phyloP scores from a whole-genome alignment of 23 tunicate species.

The Diplosoma virens region DNA sequence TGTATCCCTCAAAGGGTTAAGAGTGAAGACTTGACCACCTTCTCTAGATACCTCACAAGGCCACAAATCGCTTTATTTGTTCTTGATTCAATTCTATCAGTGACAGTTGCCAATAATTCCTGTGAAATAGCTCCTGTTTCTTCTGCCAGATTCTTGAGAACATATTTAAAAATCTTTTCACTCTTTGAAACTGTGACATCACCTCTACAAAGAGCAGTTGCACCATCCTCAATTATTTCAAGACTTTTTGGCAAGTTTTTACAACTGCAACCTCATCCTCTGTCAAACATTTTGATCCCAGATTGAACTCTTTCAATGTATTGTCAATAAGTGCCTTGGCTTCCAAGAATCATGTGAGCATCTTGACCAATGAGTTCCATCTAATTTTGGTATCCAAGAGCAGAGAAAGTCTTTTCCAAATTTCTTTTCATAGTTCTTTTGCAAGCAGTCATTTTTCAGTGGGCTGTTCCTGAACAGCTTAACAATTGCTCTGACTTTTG shows the following conservation, averaged over 20 bases:
- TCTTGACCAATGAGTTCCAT: constrained; percentile 28
- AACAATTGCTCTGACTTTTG: constrained; percentile 19
- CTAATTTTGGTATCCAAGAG: constrained; percentile 15
- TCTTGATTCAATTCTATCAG: neutral
- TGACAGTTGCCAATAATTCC: constrained; percentile 16
- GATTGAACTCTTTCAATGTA: constrained; percentile 14
- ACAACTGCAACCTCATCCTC: constrained; percentile 18
- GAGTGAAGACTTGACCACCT: too few species aligned
- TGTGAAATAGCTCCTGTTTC: constrained; percentile 1
- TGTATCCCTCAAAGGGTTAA: too few species aligned
- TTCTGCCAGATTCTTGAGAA: neutral
- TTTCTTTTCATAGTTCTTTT: constrained; percentile 11
- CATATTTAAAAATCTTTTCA: neutral
- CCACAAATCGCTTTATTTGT: too few species aligned
- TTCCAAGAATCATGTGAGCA: constrained; percentile 33
- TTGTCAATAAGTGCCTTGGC: constrained; percentile 16
- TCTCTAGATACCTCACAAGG: too few species aligned
- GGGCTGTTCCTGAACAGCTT: constrained; percentile 3
- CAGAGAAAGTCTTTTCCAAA: constrained; percentile 12
- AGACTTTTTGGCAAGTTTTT: neutral
- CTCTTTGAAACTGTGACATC: neutral
- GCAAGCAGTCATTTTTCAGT: constrained; percentile 17
- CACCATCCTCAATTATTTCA: too few species aligned
- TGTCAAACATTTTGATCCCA: constrained; percentile 15
- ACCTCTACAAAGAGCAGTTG: too few species aligned